Evolutionary conservation across 2,113 vertebrate species (phyloP), one percentile per base, ranked within the genome.

Genomic region (Platycercus adscitus): DNA sequence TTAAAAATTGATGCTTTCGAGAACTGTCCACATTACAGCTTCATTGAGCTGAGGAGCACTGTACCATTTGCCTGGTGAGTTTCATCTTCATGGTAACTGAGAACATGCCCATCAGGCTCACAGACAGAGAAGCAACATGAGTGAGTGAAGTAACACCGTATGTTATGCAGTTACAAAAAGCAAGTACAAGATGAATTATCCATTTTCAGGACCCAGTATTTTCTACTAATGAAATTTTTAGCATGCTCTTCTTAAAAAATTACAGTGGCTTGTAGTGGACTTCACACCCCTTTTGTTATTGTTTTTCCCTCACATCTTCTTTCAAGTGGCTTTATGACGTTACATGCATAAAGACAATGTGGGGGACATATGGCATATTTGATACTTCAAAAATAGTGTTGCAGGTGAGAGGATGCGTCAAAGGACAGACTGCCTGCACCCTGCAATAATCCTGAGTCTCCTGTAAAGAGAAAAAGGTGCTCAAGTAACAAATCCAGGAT

Each of bases 1-100:
- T 72, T 84, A 55, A 88, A 96, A 96, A 83, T 5, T 63, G 17
- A 81, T 77, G 50, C n/a, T 87, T 96, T 79, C 6, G 8, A 79
- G 70, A 88, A 17, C 39, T 83, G 44, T 68, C 50, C 2, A 1
- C 28, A 44, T 61, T 52, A 58, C 28, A 13, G 20, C 83, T 58
- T 92, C 2, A 2, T 7, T 44, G 56, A 91, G 56, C 80, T 89
- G 4, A 2, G 69, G n/a, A 89, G n/a, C 28, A 53, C 20, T 37
- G 15, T 84, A 66, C 35, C 63, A 39, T 81, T 87, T 88, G 19
- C 68, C 63, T 77, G 58, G 37, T 58, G 72, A 86, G 35, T 17
- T 90, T 90, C 61, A 35, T 81, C 69, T 93, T 96, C 56, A 28
- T 50, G 24, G 64, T 56, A 79, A 86, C 44, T n/a, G 50, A 75